Evolutionary conservation across 1,140 invertebrate species (phyloP).

Genomic region (Ditylenchus dipsaci): DNA sequence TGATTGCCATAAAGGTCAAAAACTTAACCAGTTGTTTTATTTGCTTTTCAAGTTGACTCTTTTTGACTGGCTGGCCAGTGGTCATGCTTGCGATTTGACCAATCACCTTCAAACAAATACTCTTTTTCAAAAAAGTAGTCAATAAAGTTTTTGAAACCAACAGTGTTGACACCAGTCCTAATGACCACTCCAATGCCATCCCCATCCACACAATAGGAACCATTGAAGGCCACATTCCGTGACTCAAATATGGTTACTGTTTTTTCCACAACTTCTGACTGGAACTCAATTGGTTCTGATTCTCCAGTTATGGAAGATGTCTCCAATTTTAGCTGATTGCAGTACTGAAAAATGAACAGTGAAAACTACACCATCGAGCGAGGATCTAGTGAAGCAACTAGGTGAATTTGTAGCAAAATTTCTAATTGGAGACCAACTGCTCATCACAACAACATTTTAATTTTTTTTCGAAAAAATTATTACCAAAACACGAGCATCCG

Average conservation of each 20-base stretch:
- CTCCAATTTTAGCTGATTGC: conserved; percentile 66
- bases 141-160: neutral
- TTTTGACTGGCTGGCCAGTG: conserved; percentile 34
- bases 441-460: no score
- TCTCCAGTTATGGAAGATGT: conserved; percentile 76
- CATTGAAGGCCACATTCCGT: conserved; percentile 50
- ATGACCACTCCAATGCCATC: conserved; percentile 47
- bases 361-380: no score
- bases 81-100: conserved; percentile 49
- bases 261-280: conserved; percentile 29
- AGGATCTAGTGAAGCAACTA: no score
- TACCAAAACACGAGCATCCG: conserved; percentile 10
- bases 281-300: conserved; percentile 65
- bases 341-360: neutral
- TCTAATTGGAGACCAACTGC: no score
- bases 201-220: conserved; percentile 48
- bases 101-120: conserved; percentile 33
- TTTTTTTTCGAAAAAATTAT: no score
- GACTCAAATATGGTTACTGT: conserved; percentile 45
- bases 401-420: no score
- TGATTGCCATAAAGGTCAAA: conserved; percentile 35
- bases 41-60: conserved; percentile 35
- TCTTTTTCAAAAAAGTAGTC: neutral
- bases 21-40: conserved; percentile 47
- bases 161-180: conserved; percentile 40